Evolutionary conservation across 2,888 invertebrate genomes (phyloP).

Genomic region (Drosophila buzzatii): DNA sequence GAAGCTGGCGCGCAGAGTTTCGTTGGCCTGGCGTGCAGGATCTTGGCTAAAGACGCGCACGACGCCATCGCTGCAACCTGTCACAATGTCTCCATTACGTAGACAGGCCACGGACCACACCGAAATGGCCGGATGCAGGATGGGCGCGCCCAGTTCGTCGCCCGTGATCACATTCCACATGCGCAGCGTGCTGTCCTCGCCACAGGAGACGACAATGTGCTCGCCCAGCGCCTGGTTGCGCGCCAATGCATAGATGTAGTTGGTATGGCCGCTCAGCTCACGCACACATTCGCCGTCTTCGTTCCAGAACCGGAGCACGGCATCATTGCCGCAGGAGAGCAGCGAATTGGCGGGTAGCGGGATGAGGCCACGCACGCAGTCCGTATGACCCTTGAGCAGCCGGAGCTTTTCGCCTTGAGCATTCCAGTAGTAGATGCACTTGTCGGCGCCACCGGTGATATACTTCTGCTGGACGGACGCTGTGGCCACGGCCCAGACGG

Average conservation of each 20-base stretch:
- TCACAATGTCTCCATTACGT: conserved; percentile 94
- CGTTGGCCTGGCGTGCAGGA: conserved; percentile 89
- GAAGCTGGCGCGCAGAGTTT: conserved; percentile 87
- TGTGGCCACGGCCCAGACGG: conserved; percentile 93
- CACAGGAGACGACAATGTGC: conserved; percentile 91
- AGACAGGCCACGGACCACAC: conserved; percentile 95
- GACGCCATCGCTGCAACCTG: conserved; percentile 94
- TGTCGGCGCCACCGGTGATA: conserved; percentile 97
- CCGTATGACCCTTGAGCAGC: conserved; percentile 93
- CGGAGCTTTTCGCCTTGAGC: conserved; percentile 88
- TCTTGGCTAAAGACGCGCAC: conserved; percentile 94
- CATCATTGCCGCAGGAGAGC: conserved; percentile 97
- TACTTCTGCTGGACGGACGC: conserved; percentile 82
- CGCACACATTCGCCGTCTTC: conserved; percentile 91
- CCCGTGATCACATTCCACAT: conserved; percentile 89
- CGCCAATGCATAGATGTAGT: conserved; percentile 92
- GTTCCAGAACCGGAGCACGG: conserved; percentile 93
- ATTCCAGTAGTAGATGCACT: conserved; percentile 94
- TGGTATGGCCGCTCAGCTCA: conserved; percentile 92
- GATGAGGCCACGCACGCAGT: conserved; percentile 94
- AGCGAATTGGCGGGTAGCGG: conserved; percentile 91
- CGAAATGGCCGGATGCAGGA: conserved; percentile 91
- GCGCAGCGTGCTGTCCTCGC: conserved; percentile 95
- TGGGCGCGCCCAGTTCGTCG: conserved; percentile 74
- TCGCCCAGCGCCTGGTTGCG: conserved; percentile 87